Percentiles rank a stretch among this genome's conserved stretches.
phyloP scores from a whole-genome alignment of 2,797 vertebrate genomes.

The Otolemur crassicaudatus region DNA sequence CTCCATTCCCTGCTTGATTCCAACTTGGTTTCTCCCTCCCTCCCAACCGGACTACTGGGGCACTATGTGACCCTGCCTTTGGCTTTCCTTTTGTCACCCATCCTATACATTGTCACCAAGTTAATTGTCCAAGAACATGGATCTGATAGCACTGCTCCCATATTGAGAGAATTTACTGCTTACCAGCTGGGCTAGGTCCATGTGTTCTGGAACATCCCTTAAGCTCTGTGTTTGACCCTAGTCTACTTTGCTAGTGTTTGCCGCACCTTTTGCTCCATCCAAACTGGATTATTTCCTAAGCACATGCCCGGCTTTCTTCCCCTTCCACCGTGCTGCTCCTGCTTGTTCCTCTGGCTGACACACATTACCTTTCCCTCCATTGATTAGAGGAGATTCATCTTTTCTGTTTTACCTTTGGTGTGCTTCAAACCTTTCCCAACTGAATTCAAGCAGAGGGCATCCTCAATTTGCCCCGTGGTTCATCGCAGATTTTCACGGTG shows the following conservation, averaged over 20 bases:
- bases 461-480: background rate
- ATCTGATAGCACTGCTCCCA: background rate
- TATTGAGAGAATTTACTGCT: background rate
- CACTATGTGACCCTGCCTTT: background rate
- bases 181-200: background rate
- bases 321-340: background rate
- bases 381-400: background rate
- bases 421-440: background rate
- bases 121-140: background rate
- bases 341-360: background rate
- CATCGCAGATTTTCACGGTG: background rate
- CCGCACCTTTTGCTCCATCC: background rate
- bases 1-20: background rate
- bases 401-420: background rate
- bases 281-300: background rate
- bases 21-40: background rate
- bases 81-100: background rate
- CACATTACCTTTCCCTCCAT: background rate
- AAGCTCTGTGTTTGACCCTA: background rate
- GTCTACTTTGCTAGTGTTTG: background rate
- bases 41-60: too few relatives aligned
- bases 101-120: background rate
- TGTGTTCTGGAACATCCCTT: background rate
- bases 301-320: background rate
- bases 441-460: background rate